Conservation (phyloP, 1,140 invertebrate species). For the Ectropis grisescens region DNA sequence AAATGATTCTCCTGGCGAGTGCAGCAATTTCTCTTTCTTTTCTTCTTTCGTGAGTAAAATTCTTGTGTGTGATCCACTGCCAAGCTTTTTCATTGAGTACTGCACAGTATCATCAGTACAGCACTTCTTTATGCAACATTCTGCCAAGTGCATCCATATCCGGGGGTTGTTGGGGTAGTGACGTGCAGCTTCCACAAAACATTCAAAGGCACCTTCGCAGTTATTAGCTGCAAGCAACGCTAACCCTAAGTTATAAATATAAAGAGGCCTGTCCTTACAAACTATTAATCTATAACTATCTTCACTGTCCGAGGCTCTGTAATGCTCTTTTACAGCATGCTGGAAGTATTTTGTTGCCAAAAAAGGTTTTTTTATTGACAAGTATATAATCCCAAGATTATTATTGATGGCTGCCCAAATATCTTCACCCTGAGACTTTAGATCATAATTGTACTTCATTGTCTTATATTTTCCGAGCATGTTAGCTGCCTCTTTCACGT, state of each 20-base stretch:
- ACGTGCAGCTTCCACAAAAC: constrained; percentile 89
- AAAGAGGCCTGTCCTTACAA: constrained; percentile 79
- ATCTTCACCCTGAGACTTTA: constrained; percentile 58
- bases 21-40: constrained; percentile 63
- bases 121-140: constrained; percentile 81
- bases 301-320: constrained; percentile 64
- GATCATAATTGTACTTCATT: constrained; percentile 51
- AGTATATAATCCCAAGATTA: constrained; percentile 90
- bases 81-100: constrained; percentile 53
- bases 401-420: constrained; percentile 84
- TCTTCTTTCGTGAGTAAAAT: constrained; percentile 47
- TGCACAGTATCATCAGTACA: constrained; percentile 49
- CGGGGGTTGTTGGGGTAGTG: constrained; percentile 89
- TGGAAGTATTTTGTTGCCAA: constrained; percentile 89
- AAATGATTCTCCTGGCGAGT: constrained; percentile 75
- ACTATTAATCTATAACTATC: constrained; percentile 49
- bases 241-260: constrained; percentile 94
- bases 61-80: constrained; percentile 53
- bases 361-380: constrained; percentile 88
- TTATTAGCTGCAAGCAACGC: constrained; percentile 86
- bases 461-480: constrained; percentile 67
- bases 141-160: constrained; percentile 93
- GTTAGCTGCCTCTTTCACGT: constrained; percentile 69
- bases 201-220: constrained; percentile 89
- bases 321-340: constrained; percentile 86